Evolutionary conservation across 2,888 invertebrate genomes (phyloP), one percentile per base, ranked within the genome.

Genomic region (Lamproptera curius): DNA sequence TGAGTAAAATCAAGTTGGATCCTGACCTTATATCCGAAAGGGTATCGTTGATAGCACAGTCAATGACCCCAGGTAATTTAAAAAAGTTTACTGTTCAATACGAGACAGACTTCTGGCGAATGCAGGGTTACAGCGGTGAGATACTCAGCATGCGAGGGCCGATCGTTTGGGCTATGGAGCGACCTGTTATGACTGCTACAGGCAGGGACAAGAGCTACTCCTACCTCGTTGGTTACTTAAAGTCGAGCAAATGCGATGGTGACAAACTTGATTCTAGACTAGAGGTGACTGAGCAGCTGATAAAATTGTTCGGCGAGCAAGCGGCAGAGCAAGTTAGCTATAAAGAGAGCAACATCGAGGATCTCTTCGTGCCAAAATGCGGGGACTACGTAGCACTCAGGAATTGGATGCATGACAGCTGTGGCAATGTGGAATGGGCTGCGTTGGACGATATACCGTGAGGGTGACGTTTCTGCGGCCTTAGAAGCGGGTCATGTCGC

Each of bases 131-230:
- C 42, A 87, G 82, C 50, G 88, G 88, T 1, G 86, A 87, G 41
- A 84, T 87, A 46, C 64, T 88, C 1, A 87, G 87, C 54, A 60
- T 83, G 34, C 70, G 69, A 37, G 88, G 88, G 3, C 86, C 87
- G 0, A 81, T 88, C 1, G 61, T 85, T n/a, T 87, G 87, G 87
- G 85, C 86, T 0, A 86, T 79, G 63, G 77, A 84, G 49, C 70
- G 65, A 5, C 87, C 86, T 0, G 67, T 52, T 37, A 26, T 79
- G 48, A 78, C 82, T 1, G 63, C 63, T 0, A 74, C 74, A 0
- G 78, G 77, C 1, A 73, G 73, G 40, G 37, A 55, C 1, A 71
- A 76, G 9, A 65, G 63, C 11, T 75, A 70, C 40, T 57, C 75
- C 0, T 62, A 69, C 8, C 54, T 87, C 31, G 62, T 78, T 6